Conservation (phyloP, 1,140 invertebrate genomes). For the Lycorma delicatula region DNA sequence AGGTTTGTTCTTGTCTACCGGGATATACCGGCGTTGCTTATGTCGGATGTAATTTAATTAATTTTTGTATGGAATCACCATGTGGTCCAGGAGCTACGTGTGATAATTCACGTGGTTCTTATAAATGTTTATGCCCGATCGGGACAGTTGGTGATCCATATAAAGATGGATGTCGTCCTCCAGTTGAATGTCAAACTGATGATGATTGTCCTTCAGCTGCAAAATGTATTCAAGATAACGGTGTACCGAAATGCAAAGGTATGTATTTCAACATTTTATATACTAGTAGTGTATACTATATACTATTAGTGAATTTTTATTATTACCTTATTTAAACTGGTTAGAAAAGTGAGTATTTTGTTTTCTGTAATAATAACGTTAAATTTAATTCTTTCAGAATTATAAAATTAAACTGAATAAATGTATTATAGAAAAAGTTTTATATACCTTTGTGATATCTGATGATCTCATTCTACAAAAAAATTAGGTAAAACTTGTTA, state of each 20-base stretch:
- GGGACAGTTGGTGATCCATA: slow-evolving; percentile 76
- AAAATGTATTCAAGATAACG: slow-evolving; percentile 57
- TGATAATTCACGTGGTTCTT: slow-evolving; percentile 69
- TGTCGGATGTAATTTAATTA: slow-evolving; percentile 59
- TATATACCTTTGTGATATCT: too few relatives aligned
- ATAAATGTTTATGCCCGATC: slow-evolving; percentile 66
- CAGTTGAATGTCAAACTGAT: slow-evolving; percentile 66
- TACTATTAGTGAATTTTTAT: too few relatives aligned
- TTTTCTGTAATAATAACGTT: too few relatives aligned
- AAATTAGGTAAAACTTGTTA: too few relatives aligned
- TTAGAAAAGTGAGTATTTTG: too few relatives aligned
- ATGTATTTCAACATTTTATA: too few relatives aligned
- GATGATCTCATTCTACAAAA: too few relatives aligned
- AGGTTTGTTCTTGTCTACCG: slow-evolving; percentile 71
- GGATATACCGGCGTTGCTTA: slow-evolving; percentile 72
- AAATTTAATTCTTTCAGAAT: too few relatives aligned
- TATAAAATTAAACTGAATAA: too few relatives aligned
- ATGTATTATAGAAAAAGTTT: too few relatives aligned
- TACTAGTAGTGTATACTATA: too few relatives aligned
- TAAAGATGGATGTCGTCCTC: slow-evolving; percentile 62
- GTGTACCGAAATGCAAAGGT: slow-evolving; percentile 64
- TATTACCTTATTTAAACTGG: too few relatives aligned
- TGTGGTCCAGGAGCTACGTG: slow-evolving; percentile 78
- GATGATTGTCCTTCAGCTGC: slow-evolving; percentile 69
- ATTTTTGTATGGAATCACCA: slow-evolving; percentile 67